phyloP scores from a whole-genome alignment of 2,797 vertebrate species.

The Micromesistius poutassou region DNA sequence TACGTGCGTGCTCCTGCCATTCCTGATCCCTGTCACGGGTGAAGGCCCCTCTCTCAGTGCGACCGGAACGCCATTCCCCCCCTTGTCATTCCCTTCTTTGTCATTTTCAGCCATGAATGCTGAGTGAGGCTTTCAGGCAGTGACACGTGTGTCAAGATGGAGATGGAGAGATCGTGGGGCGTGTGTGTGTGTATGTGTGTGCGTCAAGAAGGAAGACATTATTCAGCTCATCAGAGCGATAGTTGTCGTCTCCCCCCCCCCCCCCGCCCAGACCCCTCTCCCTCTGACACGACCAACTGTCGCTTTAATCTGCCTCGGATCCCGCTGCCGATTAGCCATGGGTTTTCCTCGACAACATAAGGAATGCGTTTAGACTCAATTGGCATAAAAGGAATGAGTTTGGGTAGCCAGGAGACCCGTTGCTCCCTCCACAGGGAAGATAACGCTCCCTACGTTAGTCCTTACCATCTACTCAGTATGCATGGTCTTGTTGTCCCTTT shows the following conservation, averaged over 20 bases:
- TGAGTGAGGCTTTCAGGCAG: conserved; percentile 50
- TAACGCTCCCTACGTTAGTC: neutral
- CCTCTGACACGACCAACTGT: conserved; percentile 47
- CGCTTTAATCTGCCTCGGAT: conserved; percentile 61
- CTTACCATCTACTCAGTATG: neutral
- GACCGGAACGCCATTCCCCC: too few species aligned
- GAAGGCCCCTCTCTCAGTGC: conserved; percentile 3
- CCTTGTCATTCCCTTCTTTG: neutral
- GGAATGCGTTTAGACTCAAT: neutral
- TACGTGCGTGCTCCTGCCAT: neutral
- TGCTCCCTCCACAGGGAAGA: too few species aligned
- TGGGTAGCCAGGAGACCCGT: neutral
- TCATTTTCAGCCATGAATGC: conserved; percentile 27
- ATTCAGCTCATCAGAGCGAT: conserved; percentile 56
- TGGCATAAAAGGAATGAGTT: neutral
- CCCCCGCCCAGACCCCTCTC: conserved; percentile 26
- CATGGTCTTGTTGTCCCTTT: neutral
- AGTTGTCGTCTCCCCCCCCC: conserved; percentile 29
- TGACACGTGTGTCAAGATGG: neutral
- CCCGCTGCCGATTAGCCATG: conserved; percentile 60
- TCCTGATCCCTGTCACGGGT: conserved; percentile 12
- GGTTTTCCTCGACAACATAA: conserved; percentile 24
- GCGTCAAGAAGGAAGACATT: conserved; percentile 50
- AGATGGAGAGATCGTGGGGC: neutral
- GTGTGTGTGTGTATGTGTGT: conserved; percentile 15